Conservation (phyloP, 2,888 invertebrate genomes). For the Drosophila mayaguana region DNA sequence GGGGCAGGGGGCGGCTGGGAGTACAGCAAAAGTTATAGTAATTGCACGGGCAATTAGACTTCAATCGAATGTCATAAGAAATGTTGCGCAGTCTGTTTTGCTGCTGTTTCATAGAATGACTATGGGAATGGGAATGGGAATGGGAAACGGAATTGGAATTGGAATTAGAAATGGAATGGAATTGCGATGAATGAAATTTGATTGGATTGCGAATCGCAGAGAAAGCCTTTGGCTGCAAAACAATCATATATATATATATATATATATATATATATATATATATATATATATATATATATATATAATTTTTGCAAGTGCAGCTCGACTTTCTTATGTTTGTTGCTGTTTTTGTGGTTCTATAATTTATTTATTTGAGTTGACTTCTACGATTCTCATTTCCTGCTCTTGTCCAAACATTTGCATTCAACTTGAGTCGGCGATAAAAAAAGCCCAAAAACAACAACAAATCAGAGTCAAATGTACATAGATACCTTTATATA, state of each 20-base stretch:
- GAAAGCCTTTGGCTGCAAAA: not conserved
- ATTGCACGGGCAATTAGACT: conserved; percentile 61
- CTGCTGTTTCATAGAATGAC: conserved; percentile 1
- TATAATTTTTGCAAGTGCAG: conserved; percentile 9
- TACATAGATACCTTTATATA: no score
- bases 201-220: conserved; percentile 10
- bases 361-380: not conserved
- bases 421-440: conserved; percentile 39
- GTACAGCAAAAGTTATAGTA: conserved; percentile 28
- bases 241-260: not conserved
- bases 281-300: not conserved
- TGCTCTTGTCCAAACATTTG: conserved; percentile 49
- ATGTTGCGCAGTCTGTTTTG: conserved; percentile 10
- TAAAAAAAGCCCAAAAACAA: conserved; percentile 3
- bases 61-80: conserved; percentile 64
- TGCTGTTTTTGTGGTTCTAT: not conserved
- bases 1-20: not conserved
- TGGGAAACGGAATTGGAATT: not conserved
- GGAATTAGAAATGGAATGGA: not conserved
- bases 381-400: conserved; percentile 32
- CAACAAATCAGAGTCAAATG: not conserved
- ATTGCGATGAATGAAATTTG: conserved; percentile 7
- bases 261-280: no score
- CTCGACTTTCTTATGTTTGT: not conserved
- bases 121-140: not conserved